Evolutionary conservation across 2,888 invertebrate genomes (phyloP).

Genomic region (Phortica okadai): DNA sequence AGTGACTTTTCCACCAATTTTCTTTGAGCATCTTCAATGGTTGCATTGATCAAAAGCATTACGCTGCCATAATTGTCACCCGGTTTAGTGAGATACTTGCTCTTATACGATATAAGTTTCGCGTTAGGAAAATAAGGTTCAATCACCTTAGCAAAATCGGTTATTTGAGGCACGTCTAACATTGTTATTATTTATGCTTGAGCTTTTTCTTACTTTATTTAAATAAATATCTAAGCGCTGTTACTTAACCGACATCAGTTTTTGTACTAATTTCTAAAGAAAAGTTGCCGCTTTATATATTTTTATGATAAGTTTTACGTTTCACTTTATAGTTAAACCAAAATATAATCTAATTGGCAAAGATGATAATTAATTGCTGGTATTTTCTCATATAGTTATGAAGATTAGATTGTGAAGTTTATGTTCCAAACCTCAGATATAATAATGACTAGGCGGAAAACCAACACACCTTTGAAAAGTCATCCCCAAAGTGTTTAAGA

Average conservation of each 20-base stretch:
- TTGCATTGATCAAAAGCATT: conserved; percentile 77
- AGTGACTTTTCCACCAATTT: conserved; percentile 75
- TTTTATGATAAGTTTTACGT: too few species aligned
- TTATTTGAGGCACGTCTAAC: conserved; percentile 67
- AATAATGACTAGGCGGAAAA: too few species aligned
- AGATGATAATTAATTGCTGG: too few species aligned
- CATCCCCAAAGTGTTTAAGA: too few species aligned
- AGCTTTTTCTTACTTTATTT: not conserved
- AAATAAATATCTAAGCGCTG: not conserved
- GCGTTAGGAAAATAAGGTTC: conserved; percentile 64
- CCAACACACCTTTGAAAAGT: too few species aligned
- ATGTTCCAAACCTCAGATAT: too few species aligned
- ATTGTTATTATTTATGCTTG: conserved; percentile 44
- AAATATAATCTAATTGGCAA: too few species aligned
- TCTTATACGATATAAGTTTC: conserved; percentile 73
- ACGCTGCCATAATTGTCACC: conserved; percentile 82
- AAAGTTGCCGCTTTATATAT: too few species aligned
- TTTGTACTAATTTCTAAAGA: too few species aligned
- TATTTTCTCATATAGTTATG: too few species aligned
- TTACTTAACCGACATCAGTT: not conserved
- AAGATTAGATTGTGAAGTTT: too few species aligned
- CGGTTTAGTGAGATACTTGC: conserved; percentile 77
- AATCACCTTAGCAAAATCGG: conserved; percentile 64
- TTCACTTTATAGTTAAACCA: too few species aligned
- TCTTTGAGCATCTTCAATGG: conserved; percentile 63